phyloP scores from a whole-genome alignment of 2,113 vertebrate genomes.

The Xenopus laevis region DNA sequence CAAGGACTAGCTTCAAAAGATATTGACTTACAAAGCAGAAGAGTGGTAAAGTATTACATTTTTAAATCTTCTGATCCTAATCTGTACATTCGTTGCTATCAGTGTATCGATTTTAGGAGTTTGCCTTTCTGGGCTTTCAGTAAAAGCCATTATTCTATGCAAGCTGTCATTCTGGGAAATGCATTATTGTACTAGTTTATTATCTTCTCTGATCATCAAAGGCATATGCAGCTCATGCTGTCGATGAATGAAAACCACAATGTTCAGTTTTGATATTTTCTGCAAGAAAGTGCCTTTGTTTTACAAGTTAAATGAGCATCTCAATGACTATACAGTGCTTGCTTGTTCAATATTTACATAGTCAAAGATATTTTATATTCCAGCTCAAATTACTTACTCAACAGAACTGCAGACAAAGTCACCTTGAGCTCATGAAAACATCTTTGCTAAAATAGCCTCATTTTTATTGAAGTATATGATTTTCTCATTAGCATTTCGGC shows the following conservation, averaged over 20 bases:
- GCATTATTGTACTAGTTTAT: slow-evolving; percentile 48
- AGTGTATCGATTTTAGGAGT: slow-evolving; percentile 64
- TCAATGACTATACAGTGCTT: not conserved
- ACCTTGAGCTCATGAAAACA: not conserved
- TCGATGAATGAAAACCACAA: slow-evolving; percentile 32
- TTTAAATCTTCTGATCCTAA: slow-evolving; percentile 71
- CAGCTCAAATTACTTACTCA: slow-evolving; percentile 2
- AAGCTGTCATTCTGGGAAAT: slow-evolving; percentile 58
- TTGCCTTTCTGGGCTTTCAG: slow-evolving; percentile 53
- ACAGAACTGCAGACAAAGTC: not conserved
- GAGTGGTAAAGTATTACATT: slow-evolving; percentile 65
- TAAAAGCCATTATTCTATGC: slow-evolving; percentile 57
- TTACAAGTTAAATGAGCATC: slow-evolving; percentile 35
- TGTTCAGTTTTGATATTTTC: slow-evolving; percentile 22
- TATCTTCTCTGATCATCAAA: slow-evolving; percentile 54
- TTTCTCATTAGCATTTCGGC: not conserved
- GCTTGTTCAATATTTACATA: slow-evolving; percentile 5
- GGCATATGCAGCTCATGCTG: slow-evolving; percentile 45
- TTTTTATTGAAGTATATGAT: not conserved
- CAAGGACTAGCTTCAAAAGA: slow-evolving; percentile 50
- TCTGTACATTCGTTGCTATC: slow-evolving; percentile 64
- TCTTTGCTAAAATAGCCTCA: not conserved
- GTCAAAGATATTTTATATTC: slow-evolving; percentile 5
- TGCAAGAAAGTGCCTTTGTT: slow-evolving; percentile 40
- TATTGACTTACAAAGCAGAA: slow-evolving; percentile 66